phyloP scores from a whole-genome alignment of 30 jellyfish, hydroid and myxozoan species.

The Aurelia aurita region DNA sequence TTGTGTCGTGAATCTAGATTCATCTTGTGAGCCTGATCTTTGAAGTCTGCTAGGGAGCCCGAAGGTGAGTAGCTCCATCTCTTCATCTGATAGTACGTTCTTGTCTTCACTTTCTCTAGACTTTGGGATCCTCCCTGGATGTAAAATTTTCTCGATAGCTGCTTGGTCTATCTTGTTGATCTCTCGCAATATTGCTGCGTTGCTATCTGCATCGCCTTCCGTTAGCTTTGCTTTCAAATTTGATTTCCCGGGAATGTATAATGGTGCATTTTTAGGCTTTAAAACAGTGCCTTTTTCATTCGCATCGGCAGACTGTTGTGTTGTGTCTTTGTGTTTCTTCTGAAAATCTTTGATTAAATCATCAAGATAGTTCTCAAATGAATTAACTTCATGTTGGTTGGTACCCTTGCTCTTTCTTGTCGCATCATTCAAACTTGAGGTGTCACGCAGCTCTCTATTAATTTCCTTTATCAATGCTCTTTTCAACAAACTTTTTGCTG shows the following conservation, averaged over 20 bases:
- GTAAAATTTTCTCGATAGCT: not conserved
- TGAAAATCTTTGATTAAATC: too few relatives aligned
- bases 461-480: conserved; percentile 40
- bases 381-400: too few relatives aligned
- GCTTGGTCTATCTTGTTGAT: not conserved
- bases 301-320: too few relatives aligned
- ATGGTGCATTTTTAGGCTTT: not conserved
- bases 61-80: not conserved
- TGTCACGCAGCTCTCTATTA: conserved; percentile 6
- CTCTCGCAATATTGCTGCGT: not conserved
- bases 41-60: not conserved
- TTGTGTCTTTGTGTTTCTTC: too few relatives aligned
- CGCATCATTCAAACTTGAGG: not conserved
- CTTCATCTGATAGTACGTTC: not conserved
- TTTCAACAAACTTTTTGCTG: conserved; percentile 12
- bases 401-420: too few relatives aligned
- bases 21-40: not conserved
- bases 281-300: not conserved
- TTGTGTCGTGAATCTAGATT: not conserved
- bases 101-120: not conserved
- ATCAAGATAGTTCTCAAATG: too few relatives aligned
- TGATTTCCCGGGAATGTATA: not conserved
- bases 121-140: not conserved
- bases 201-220: too few relatives aligned
- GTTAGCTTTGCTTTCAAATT: not conserved